Evolutionary conservation across 30 jellyfish, hydroid and myxozoan genomes (phyloP).

Genomic region (Cassiopea andromeda): DNA sequence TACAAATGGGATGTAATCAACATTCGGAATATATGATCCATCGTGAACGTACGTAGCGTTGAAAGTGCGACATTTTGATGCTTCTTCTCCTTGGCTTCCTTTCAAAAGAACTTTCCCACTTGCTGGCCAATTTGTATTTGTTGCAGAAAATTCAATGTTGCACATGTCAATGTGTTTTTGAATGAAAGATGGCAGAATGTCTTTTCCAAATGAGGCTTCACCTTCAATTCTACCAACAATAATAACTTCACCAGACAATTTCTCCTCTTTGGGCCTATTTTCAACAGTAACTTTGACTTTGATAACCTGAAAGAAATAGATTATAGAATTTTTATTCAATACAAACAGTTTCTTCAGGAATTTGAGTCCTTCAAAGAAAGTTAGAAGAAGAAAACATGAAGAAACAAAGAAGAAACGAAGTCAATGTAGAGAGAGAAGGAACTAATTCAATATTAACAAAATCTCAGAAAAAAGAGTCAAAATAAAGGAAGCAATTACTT

Average conservation of each 20-base stretch:
- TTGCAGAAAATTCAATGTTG: not conserved
- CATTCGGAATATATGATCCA: slow-evolving; percentile 51
- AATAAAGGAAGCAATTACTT: no score
- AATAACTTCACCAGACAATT: not conserved
- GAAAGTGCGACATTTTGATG: slow-evolving; percentile 39
- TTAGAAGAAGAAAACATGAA: not conserved
- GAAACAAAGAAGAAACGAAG: not conserved
- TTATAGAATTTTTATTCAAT: no score
- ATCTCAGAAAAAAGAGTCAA: no score
- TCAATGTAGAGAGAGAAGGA: not conserved
- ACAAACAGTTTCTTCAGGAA: no score
- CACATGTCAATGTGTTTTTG: slow-evolving; percentile 1
- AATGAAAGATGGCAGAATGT: slow-evolving; percentile 22
- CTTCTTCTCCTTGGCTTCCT: not conserved
- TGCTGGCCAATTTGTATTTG: slow-evolving; percentile 47
- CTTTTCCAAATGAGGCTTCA: slow-evolving; percentile 15
- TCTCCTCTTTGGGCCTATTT: slow-evolving; percentile 15
- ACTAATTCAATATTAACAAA: no score
- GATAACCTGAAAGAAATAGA: not conserved
- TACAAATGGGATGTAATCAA: slow-evolving; percentile 50
- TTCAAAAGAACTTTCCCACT: slow-evolving; percentile 23
- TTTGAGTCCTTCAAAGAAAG: not conserved
- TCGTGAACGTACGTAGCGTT: slow-evolving; percentile 67
- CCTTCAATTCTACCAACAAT: slow-evolving; percentile 31
- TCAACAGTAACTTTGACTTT: slow-evolving; percentile 19